Conservation (phyloP, 2,888 invertebrate species). For the Uropetala carovei region DNA sequence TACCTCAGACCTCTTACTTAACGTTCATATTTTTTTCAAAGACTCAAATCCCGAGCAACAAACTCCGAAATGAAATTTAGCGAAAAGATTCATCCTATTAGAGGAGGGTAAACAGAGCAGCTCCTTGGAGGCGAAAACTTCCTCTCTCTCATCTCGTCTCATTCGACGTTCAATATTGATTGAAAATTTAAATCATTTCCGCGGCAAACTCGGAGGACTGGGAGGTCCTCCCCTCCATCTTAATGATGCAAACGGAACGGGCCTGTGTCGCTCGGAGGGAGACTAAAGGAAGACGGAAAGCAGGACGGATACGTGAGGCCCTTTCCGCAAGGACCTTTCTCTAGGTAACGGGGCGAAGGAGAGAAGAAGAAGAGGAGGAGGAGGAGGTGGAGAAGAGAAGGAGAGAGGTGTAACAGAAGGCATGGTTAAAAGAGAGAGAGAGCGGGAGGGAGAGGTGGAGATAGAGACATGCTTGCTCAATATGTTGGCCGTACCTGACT, state of each 20-base stretch:
- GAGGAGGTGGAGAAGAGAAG: neutral
- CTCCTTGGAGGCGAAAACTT: neutral
- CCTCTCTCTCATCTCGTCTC: neutral
- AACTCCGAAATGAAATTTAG: neutral
- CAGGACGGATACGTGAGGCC: neutral
- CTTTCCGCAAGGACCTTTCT: neutral
- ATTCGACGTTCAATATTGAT: slow-evolving; percentile 29
- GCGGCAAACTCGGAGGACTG: neutral
- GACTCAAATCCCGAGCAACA: neutral
- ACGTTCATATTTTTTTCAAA: neutral
- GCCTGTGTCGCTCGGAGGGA: neutral
- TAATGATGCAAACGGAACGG: slow-evolving; percentile 24
- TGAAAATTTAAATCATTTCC: slow-evolving; percentile 23
- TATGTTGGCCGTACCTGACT: slow-evolving; percentile 19
- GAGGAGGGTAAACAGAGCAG: neutral
- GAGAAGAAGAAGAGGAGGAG: neutral
- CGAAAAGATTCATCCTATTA: neutral
- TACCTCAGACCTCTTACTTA: neutral
- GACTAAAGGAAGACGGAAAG: neutral
- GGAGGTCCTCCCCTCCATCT: neutral
- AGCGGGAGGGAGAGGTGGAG: neutral
- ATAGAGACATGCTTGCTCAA: neutral
- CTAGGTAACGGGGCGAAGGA: neutral
- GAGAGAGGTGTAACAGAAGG: neutral
- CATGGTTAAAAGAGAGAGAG: neutral